Evolutionary conservation across 2,113 vertebrate species (phyloP), one percentile per base, ranked within the genome.

Genomic region (Dromiciops gliroides): DNA sequence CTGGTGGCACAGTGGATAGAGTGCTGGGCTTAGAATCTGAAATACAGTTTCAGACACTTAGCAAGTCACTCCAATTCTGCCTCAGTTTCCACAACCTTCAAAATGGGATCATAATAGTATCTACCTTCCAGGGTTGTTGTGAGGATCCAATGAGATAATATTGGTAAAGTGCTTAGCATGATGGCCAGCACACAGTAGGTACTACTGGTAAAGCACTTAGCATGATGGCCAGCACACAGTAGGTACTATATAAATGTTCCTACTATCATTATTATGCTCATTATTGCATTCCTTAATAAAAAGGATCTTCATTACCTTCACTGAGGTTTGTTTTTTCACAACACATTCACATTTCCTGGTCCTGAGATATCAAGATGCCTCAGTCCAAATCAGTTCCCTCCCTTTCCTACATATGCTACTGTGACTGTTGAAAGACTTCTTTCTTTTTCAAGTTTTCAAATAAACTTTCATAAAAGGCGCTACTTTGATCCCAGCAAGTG

Each of bases 391-490:
- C 60, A 92, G 91, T 44, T 90, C 67, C 28, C 89, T 95, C 60
- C 90, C 83, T 92, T 95, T 91, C 90, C 93, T 48, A 95, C 83
- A 95, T 51, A 12, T 51, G 8, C 0, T 51, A 14, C 91, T 92
- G 88, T 96, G 48, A 94, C 44, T 94, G 67, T 8, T 37, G 7
- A 48, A 91, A 51, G 93, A 3, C 47, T 52, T 25, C 51, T 37
- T 90, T 92, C 91, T 48, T 2, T 22, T 51, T 51, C 50, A 7
- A 5, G 5, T 10, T 93, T 91, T 89, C 56, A 5, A 91, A 48
- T n/a, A 52, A 44, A 9, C 23, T n/a, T 11, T 37, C 31, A 48
- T n/a, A 56, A 83, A 37, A 11, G n/a, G 22, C 5, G 47, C 44
- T 51, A 24, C 49, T n/a, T 3, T 44, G 67, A 90, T 5, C 56